These are phyloP conservation scores for Sternotherus odoratus DNA, from an alignment of 2,797 vertebrate genomes.

Conservation along the genomic window DNA sequence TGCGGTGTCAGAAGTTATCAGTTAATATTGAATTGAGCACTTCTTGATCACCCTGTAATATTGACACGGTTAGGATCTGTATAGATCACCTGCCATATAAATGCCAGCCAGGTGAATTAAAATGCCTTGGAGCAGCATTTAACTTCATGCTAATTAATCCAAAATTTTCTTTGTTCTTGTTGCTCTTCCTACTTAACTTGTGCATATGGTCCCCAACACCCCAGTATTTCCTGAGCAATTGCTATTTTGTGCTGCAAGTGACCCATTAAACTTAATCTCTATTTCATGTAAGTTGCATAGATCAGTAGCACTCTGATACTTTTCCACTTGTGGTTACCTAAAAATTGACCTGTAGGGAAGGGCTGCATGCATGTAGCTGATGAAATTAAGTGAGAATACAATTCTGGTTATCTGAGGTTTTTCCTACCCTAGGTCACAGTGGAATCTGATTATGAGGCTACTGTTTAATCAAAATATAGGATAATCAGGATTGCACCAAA, in stretches of 20 bases:
- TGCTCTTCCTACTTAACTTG: background rate
- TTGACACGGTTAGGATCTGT: background rate
- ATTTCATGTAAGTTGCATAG: background rate
- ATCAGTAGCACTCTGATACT: background rate
- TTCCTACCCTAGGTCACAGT: conserved; percentile 36
- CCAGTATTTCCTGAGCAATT: background rate
- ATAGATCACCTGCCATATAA: background rate
- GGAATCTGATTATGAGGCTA: conserved; percentile 57
- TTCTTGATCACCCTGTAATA: conserved; percentile 11
- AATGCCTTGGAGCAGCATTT: background rate
- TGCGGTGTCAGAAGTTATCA: background rate
- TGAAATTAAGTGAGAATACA: conserved; percentile 40
- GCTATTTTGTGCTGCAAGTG: background rate
- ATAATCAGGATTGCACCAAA: conserved; percentile 37
- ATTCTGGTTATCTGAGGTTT: conserved; percentile 39
- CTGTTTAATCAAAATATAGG: conserved; percentile 55
- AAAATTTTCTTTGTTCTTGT: background rate
- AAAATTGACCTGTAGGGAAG: conserved; percentile 26
- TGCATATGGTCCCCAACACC: rapidly evolving
- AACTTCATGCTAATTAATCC: background rate
- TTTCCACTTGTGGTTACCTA: background rate
- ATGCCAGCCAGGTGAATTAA: background rate
- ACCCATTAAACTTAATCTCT: background rate
- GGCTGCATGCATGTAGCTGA: conserved; percentile 27
- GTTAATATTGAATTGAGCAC: conserved; percentile 6